Percentiles rank a stretch among this genome's conserved stretches.
These are phyloP conservation scores for Drosophila arawakana DNA, from an alignment of 1,140 invertebrate species.

Conservation along the genomic window DNA sequence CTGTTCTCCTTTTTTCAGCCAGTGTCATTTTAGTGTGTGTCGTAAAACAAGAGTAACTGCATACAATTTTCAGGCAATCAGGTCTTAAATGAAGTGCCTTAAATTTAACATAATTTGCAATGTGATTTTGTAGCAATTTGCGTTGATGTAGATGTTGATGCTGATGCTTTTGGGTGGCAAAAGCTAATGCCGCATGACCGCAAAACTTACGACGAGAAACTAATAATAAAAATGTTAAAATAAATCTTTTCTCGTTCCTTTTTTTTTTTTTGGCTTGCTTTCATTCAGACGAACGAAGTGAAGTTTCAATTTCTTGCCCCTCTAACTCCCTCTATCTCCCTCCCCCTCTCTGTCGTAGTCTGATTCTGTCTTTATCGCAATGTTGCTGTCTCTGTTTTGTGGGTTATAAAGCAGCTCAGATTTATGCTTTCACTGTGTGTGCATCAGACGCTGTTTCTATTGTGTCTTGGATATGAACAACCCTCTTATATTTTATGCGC, in stretches of 20 bases:
- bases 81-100: conserved; percentile 65
- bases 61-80: conserved; percentile 56
- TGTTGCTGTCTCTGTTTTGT: conserved; percentile 22
- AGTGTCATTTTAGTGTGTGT: conserved; percentile 15
- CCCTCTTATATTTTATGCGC: conserved; percentile 82
- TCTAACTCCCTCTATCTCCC: not conserved
- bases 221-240: conserved; percentile 82
- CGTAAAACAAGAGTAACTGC: conserved; percentile 18
- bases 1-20: not conserved
- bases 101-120: conserved; percentile 74
- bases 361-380: not conserved
- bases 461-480: conserved; percentile 76
- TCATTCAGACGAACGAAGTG: conserved; percentile 16
- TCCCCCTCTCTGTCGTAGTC: not conserved
- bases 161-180: conserved; percentile 16
- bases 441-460: conserved; percentile 57
- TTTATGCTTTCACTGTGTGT: conserved; percentile 62
- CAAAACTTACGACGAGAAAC: conserved; percentile 63
- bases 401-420: conserved; percentile 63
- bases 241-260: conserved; percentile 64
- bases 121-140: conserved; percentile 75
- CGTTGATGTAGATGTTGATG: conserved; percentile 41
- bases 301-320: conserved; percentile 53
- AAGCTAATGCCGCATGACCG: conserved; percentile 71
- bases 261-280: conserved; percentile 5